Conservation (phyloP, 2,797 vertebrate genomes). For the Taenioides sp. region DNA sequence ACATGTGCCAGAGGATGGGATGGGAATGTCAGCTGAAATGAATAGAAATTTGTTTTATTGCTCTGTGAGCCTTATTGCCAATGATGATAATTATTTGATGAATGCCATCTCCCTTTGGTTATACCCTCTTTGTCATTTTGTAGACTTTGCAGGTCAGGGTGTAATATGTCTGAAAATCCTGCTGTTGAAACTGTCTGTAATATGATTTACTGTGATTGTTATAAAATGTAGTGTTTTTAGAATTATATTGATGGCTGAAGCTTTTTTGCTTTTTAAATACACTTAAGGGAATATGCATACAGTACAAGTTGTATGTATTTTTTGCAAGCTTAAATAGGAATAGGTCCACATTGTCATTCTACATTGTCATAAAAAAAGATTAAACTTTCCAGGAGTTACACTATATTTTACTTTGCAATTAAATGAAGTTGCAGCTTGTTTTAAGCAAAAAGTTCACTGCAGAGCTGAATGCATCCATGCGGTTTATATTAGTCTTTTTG, state of each 20-base stretch:
- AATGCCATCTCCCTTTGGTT: constrained; percentile 66
- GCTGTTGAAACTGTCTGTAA: constrained; percentile 60
- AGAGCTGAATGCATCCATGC: constrained; percentile 72
- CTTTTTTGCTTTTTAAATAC: background rate
- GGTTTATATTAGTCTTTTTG: constrained; percentile 87
- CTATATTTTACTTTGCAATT: constrained; percentile 46
- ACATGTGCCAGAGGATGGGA: constrained; percentile 63
- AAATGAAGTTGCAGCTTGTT: constrained; percentile 71
- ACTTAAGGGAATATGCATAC: too few relatives aligned
- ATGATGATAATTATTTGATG: constrained; percentile 72
- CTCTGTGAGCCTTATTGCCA: constrained; percentile 54
- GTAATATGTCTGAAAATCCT: constrained; percentile 55
- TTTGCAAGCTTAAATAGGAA: background rate
- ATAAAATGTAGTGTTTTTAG: constrained; percentile 46
- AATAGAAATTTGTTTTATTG: constrained; percentile 78
- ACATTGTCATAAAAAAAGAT: constrained; percentile 3
- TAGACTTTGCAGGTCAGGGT: constrained; percentile 56
- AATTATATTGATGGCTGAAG: background rate
- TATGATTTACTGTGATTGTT: constrained; percentile 60
- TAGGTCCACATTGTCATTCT: background rate
- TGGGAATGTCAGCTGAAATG: constrained; percentile 73
- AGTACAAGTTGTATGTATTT: too few relatives aligned
- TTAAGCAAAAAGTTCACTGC: constrained; percentile 64
- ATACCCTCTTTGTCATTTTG: constrained; percentile 54
- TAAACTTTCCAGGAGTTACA: constrained; percentile 26